Conservation (phyloP, 2,888 invertebrate species). For the Penaeus monodon region DNA sequence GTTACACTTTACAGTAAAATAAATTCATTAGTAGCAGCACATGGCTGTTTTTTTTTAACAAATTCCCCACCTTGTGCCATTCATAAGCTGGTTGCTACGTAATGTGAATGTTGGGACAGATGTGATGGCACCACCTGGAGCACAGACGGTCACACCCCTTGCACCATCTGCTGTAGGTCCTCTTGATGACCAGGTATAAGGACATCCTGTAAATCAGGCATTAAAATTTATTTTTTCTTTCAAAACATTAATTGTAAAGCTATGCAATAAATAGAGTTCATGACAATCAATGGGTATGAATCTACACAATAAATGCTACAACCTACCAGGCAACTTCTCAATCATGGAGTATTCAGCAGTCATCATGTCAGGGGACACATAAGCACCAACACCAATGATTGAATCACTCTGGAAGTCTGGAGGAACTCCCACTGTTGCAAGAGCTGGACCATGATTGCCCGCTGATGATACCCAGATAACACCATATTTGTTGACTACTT, state of each 20-base stretch:
- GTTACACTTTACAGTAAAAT: no score
- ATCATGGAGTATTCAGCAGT: conserved; percentile 92
- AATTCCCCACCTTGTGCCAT: conserved; percentile 80
- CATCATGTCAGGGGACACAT: conserved; percentile 99
- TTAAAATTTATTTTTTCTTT: no score
- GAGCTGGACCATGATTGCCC: conserved; percentile 94
- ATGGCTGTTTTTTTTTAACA: no score
- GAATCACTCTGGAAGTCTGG: conserved; percentile 72
- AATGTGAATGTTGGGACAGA: conserved; percentile 93
- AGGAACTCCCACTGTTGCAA: conserved; percentile 87
- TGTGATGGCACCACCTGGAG: conserved; percentile 94
- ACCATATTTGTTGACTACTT: conserved; percentile 90
- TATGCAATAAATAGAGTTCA: not conserved
- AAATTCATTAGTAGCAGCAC: no score
- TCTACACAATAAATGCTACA: not conserved
- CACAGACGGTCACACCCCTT: conserved; percentile 88
- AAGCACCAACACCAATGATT: conserved; percentile 87
- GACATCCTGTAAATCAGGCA: conserved; percentile 40
- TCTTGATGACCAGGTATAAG: conserved; percentile 85
- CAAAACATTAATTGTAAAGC: no score
- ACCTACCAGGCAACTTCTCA: conserved; percentile 82
- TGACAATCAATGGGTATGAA: not conserved
- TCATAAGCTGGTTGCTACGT: conserved; percentile 86
- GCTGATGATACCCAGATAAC: conserved; percentile 94
- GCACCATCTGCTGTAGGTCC: conserved; percentile 77